Evolutionary conservation across 2,113 vertebrate species (phyloP).

Genomic region (Nansenia antarctica): DNA sequence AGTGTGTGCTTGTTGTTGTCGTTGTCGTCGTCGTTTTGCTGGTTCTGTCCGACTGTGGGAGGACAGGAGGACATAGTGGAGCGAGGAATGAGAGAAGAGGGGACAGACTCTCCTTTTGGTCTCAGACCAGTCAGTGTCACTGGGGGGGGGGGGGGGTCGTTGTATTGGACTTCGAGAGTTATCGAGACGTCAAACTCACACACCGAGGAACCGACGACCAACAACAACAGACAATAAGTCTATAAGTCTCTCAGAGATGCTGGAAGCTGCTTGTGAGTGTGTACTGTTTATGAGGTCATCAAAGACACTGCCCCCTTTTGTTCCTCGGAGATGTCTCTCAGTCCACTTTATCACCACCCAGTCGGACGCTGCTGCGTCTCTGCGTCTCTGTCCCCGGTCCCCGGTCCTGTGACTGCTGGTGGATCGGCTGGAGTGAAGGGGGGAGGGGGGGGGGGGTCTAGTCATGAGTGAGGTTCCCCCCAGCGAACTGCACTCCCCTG

Average conservation of each 20-base stretch:
- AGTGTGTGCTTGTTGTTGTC: constrained; percentile 38
- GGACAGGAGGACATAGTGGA: constrained; percentile 23
- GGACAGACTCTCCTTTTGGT: constrained; percentile 44
- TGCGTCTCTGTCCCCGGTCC: constrained; percentile 32
- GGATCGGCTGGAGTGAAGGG: constrained; percentile 26
- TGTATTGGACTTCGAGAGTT: constrained; percentile 17
- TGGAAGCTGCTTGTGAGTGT: constrained; percentile 55
- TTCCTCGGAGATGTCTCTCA: constrained; percentile 10
- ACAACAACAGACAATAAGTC: not conserved
- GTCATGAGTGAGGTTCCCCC: constrained; percentile 21
- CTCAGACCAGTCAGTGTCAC: constrained; percentile 29
- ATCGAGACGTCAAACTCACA: constrained; percentile 33
- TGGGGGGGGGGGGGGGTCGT: constrained; percentile 21
- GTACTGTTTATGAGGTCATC: constrained; percentile 17
- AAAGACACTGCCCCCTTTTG: constrained; percentile 27
- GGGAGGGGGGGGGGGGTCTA: constrained; percentile 9
- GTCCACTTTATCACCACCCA: constrained; percentile 16
- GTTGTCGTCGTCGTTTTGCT: too few species aligned
- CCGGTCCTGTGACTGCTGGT: constrained; percentile 36
- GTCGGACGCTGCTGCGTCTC: constrained; percentile 34
- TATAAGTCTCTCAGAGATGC: constrained; percentile 14
- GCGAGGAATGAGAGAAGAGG: constrained; percentile 20
- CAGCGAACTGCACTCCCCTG: constrained; percentile 8
- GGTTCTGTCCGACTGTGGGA: constrained; percentile 16
- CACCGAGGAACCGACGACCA: too few species aligned